A percentile compares a stretch with the other conserved stretches of the same genome.
Conservation (phyloP, 2,797 vertebrate species). For the Halcyon chelicuti region DNA sequence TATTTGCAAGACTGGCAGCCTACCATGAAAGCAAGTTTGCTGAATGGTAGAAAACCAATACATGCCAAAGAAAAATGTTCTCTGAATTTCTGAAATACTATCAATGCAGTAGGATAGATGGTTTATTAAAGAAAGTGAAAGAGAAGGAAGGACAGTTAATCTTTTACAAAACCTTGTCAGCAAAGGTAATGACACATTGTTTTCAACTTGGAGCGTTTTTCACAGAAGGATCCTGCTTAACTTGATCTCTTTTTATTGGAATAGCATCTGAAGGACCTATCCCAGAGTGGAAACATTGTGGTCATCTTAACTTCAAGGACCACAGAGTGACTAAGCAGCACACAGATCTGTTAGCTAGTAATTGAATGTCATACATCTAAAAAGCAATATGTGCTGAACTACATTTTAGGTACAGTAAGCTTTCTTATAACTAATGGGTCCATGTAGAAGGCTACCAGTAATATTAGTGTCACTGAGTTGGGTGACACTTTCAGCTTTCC, state of each 20-base stretch:
- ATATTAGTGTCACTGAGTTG: background rate
- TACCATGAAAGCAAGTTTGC: background rate
- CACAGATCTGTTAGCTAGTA: background rate
- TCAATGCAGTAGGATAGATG: background rate
- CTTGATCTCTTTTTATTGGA: background rate
- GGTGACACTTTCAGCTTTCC: background rate
- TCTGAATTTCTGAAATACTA: background rate
- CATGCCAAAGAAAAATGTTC: background rate
- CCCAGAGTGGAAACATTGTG: background rate
- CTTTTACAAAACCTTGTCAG: background rate
- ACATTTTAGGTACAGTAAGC: background rate
- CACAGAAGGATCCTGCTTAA: background rate
- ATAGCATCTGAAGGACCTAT: background rate
- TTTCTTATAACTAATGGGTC: background rate
- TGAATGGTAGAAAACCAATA: background rate
- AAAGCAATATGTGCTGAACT: background rate
- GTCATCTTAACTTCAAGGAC: background rate
- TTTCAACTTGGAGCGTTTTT: background rate
- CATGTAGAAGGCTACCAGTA: background rate
- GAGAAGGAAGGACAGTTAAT: background rate
- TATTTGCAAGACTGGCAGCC: background rate
- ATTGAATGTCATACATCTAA: background rate
- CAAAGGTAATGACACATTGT: background rate
- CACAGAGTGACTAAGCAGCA: background rate
- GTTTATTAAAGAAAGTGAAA: background rate